phyloP scores from a whole-genome alignment of 2,113 vertebrate species.

The Chionomys nivalis region DNA sequence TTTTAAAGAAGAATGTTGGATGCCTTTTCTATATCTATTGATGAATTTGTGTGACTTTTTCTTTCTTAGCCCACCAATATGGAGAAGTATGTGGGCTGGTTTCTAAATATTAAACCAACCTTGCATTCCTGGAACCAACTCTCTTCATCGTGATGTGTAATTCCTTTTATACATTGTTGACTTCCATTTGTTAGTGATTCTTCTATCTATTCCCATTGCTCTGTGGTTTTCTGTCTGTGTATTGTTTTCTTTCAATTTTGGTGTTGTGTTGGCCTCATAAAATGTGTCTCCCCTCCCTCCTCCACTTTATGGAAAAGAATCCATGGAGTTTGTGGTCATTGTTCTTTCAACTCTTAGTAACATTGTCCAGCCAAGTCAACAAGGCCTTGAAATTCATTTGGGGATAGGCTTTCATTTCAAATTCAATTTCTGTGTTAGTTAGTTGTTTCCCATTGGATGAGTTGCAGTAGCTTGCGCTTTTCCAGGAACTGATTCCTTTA shows the following conservation, averaged over 20 bases:
- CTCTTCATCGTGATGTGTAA: not conserved
- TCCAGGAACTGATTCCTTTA: constrained; percentile 27
- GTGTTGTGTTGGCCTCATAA: constrained; percentile 21
- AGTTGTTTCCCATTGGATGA: constrained; percentile 20
- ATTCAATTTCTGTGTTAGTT: constrained; percentile 45
- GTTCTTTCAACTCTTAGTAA: constrained; percentile 44
- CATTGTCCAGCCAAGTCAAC: constrained; percentile 28
- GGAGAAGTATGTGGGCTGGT: not conserved
- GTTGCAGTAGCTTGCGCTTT: constrained; percentile 30
- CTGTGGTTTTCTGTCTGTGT: constrained; percentile 44
- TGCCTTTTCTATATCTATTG: not conserved
- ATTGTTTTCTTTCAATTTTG: constrained; percentile 27
- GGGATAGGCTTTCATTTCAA: constrained; percentile 21
- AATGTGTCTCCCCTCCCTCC: constrained; percentile 2
- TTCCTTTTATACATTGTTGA: constrained; percentile 49
- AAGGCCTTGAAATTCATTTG: not conserved
- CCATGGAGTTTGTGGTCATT: constrained; percentile 22
- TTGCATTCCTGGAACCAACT: constrained; percentile 53
- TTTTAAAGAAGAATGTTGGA: constrained; percentile 34
- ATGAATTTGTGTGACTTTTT: constrained; percentile 26
- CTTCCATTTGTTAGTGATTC: constrained; percentile 32
- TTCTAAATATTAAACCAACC: constrained; percentile 12
- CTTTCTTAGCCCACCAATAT: constrained; percentile 25
- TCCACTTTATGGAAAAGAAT: constrained; percentile 53
- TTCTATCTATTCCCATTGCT: constrained; percentile 27